phyloP scores from a whole-genome alignment of 2,888 invertebrate species.

The Clusia tigrina region DNA sequence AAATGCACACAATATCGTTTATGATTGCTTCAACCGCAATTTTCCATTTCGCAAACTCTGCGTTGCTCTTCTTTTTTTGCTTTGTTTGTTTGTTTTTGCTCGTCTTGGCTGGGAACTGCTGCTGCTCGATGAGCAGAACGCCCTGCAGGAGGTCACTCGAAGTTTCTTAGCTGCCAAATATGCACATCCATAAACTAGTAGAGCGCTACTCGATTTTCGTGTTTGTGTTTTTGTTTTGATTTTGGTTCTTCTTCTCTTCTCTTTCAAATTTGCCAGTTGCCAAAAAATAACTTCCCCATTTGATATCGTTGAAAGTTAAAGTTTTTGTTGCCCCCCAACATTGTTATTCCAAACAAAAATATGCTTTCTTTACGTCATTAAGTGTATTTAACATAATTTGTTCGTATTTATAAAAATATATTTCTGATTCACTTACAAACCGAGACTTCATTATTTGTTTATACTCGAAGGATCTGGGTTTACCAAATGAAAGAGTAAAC shows the following conservation, averaged over 20 bases:
- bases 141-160: conserved; percentile 3
- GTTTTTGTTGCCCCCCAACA: too few species aligned
- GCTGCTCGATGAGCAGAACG: neutral
- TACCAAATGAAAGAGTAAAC: too few species aligned
- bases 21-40: conserved; percentile 10
- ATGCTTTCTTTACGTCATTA: too few species aligned
- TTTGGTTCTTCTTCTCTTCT: neutral
- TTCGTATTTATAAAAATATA: too few species aligned
- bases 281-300: neutral
- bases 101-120: too few species aligned
- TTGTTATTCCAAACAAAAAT: too few species aligned
- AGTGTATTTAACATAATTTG: too few species aligned
- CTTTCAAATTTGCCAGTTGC: neutral
- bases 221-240: neutral
- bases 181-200: conserved; percentile 9
- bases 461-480: too few species aligned
- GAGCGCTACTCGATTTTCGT: neutral
- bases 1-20: neutral
- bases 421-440: too few species aligned
- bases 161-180: conserved; percentile 6
- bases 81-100: neutral
- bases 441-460: too few species aligned
- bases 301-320: neutral
- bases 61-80: neutral
- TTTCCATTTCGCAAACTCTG: conserved; percentile 5